Evolutionary conservation across 1,140 invertebrate species (phyloP), one percentile per base, ranked within the genome.

Genomic region (Thereuonema tuberculata): DNA sequence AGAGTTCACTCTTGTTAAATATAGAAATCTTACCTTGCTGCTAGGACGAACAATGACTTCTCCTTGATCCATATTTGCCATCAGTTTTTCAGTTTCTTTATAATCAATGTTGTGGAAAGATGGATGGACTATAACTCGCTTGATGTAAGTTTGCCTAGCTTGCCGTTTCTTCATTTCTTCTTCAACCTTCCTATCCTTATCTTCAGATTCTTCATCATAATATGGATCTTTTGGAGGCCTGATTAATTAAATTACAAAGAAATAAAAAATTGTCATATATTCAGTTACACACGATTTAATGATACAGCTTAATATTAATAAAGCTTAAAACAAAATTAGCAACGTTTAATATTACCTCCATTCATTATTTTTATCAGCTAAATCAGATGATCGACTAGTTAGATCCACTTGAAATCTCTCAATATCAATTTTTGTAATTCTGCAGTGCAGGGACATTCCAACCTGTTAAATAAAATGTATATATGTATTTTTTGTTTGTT

Each of bases 21-120:
- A n/a, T n/a, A n/a, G 31, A 37, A 37, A 37, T 17, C 17, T 62
- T 66, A 82, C 81, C 78, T 96, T 95, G 72, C 92, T 96, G 49
- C 93, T 97, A 1, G 97, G 97, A 48, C 97, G 77, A 29, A 99
- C 83, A 23, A 99, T 89, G 1, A 90, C 91, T 69, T 99, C 96
- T 3, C 96, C 96, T 74, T 96, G 91, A 64, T 95, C 92, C 83
- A 97, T 89, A 20, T 82, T 83, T 9, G 81, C 80, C 81, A 99
- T 85, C 43, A 95, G 73, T 69, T 91, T 90, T 66, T 96, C 91
- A 1, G 91, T 88, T 68, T 98, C 91, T 0, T 83, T 81, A 71
- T 87, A 99, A 14, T 87, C 89, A 62, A 98, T 93, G 71, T 99
- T 99, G 65, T 97, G 87, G 76, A 99, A 99, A 0, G 88, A 85